A percentile compares a stretch with the other conserved stretches of the same genome.
These are phyloP conservation scores for Paragorgia papillata DNA, from an alignment of 92 coral and sea anemone species.

Conservation along the genomic window DNA sequence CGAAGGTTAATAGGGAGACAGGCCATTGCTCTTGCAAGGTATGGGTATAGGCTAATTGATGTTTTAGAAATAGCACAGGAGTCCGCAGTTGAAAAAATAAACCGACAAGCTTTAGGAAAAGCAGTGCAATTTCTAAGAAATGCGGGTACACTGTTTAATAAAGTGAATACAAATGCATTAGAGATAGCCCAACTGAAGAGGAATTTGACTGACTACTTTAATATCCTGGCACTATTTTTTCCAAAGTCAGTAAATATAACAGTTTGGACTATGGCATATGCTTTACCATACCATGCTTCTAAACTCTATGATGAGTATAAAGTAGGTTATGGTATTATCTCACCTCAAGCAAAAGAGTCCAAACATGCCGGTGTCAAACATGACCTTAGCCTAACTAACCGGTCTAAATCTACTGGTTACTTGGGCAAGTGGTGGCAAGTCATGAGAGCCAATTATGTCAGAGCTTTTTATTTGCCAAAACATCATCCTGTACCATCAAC, in stretches of 20 bases:
- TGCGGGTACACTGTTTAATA: too few relatives aligned
- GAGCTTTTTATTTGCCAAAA: too few relatives aligned
- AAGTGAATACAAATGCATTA: too few relatives aligned
- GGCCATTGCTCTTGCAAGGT: too few relatives aligned
- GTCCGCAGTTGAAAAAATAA: too few relatives aligned
- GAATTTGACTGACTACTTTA: constrained; percentile 25
- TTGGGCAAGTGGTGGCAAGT: constrained; percentile 56
- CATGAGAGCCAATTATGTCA: constrained; percentile 52
- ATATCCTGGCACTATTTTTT: constrained; percentile 45
- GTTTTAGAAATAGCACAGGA: too few relatives aligned
- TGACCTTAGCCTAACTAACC: constrained; percentile 47
- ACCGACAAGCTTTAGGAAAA: too few relatives aligned
- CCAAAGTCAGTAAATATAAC: constrained; percentile 36
- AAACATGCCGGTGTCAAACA: constrained; percentile 54
- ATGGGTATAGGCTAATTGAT: too few relatives aligned
- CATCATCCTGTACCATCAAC: constrained; percentile 56
- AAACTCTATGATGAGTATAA: constrained; percentile 34
- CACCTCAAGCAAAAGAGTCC: too few relatives aligned
- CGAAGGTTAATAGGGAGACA: too few relatives aligned
- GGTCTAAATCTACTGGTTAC: constrained; percentile 45
- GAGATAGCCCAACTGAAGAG: too few relatives aligned
- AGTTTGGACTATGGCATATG: constrained; percentile 52
- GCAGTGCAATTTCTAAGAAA: too few relatives aligned
- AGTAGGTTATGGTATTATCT: constrained; percentile 48
- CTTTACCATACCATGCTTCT: constrained; percentile 57